A percentile compares a stretch with the other conserved stretches of the same genome.
These are phyloP conservation scores for Nematostella vectensis DNA, from an alignment of 92 coral and sea anemone species.

Conservation along the genomic window DNA sequence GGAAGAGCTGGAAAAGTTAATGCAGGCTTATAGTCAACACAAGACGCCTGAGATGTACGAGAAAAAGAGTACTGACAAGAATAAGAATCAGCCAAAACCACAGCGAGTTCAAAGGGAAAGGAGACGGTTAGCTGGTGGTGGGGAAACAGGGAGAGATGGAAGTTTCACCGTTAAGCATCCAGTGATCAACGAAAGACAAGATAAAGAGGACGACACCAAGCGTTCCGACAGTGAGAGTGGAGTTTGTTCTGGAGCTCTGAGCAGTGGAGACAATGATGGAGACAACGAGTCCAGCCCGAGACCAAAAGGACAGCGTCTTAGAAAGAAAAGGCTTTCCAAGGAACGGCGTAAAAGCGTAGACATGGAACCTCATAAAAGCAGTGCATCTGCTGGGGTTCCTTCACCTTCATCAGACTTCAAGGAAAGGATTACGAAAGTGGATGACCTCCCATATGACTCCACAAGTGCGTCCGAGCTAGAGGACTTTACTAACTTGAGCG, in stretches of 20 bases:
- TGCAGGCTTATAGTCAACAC: neutral
- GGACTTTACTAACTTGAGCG: too few relatives aligned
- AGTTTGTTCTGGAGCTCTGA: neutral
- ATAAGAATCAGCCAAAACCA: constrained; percentile 31
- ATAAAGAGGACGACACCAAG: neutral
- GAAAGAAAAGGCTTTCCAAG: neutral
- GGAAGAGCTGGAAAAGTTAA: constrained; percentile 3
- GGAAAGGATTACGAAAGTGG: too few relatives aligned
- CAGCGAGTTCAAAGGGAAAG: constrained; percentile 46
- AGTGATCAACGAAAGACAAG: neutral
- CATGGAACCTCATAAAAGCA: too few relatives aligned
- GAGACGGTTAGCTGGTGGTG: constrained; percentile 2
- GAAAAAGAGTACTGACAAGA: neutral
- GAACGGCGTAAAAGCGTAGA: too few relatives aligned
- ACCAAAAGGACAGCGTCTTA: constrained; percentile 2
- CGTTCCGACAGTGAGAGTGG: neutral
- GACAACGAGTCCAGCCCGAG: neutral
- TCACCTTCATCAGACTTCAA: too few relatives aligned
- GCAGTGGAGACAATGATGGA: neutral
- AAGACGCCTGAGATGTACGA: neutral
- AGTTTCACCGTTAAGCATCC: too few relatives aligned
- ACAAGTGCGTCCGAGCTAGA: too few relatives aligned
- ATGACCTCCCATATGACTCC: too few relatives aligned
- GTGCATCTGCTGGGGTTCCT: too few relatives aligned
- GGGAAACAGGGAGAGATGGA: constrained; percentile 4